Evolutionary conservation across 2,113 vertebrate genomes (phyloP).

Genomic region (Poecile atricapillus): DNA sequence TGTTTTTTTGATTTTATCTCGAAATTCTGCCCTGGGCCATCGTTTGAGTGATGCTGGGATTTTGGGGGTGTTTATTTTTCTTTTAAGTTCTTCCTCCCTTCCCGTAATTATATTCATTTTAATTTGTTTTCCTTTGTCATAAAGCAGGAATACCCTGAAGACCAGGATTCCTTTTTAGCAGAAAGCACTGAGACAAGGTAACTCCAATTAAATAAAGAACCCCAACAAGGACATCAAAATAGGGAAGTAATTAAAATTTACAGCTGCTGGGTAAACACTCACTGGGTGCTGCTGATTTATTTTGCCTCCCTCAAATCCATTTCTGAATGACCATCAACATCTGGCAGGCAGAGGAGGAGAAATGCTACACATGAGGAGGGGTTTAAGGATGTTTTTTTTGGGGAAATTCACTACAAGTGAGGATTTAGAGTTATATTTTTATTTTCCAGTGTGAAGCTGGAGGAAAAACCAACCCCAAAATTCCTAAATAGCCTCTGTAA

Average conservation of each 20-base stretch:
- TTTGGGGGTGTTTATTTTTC: background rate
- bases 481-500: background rate
- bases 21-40: background rate
- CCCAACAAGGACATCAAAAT: background rate
- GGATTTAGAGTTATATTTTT: background rate
- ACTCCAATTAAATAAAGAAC: background rate
- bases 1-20: background rate
- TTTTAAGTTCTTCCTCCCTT: background rate
- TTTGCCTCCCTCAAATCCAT: background rate
- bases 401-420: background rate
- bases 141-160: background rate
- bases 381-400: accelerated
- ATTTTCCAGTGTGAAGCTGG: background rate
- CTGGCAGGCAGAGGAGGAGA: background rate
- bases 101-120: background rate
- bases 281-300: background rate
- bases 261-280: background rate
- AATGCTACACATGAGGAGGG: background rate
- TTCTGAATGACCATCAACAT: background rate
- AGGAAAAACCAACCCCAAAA: background rate
- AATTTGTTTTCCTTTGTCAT: background rate
- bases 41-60: background rate
- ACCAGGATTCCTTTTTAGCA: background rate
- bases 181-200: background rate
- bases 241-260: background rate